A percentile compares a stretch with the other conserved stretches of the same genome.
phyloP scores from a whole-genome alignment of 2,113 vertebrate species.

The Vulpes ferrilata region DNA sequence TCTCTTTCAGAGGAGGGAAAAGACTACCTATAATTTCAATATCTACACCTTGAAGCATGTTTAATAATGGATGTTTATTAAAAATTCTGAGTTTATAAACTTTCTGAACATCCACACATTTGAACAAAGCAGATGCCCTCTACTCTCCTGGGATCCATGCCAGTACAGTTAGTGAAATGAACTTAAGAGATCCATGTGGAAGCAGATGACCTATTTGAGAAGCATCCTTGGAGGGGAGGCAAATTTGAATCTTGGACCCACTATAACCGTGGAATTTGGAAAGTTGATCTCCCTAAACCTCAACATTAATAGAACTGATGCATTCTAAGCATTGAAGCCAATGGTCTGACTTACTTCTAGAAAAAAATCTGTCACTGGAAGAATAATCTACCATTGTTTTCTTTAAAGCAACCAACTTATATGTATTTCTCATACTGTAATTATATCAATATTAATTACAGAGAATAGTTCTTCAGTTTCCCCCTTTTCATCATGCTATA shows the following conservation, averaged over 20 bases:
- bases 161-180: neutral
- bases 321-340: neutral
- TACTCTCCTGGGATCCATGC: neutral
- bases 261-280: neutral
- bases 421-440: neutral
- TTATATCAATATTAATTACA: neutral
- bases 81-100: neutral
- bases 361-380: neutral
- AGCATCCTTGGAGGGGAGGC: neutral
- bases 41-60: neutral
- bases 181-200: neutral
- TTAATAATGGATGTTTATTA: neutral
- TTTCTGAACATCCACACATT: neutral
- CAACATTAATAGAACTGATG: neutral
- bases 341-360: neutral
- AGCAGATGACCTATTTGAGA: neutral
- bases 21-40: neutral
- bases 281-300: neutral
- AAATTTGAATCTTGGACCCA: neutral
- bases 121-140: neutral
- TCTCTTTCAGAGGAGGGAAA: neutral
- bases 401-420: neutral
- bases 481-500: neutral
- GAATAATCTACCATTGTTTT: neutral
- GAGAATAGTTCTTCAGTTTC: neutral